These are phyloP conservation scores for Sebastes cheni DNA, from an alignment of 2,797 vertebrate species.

Conservation along the genomic window DNA sequence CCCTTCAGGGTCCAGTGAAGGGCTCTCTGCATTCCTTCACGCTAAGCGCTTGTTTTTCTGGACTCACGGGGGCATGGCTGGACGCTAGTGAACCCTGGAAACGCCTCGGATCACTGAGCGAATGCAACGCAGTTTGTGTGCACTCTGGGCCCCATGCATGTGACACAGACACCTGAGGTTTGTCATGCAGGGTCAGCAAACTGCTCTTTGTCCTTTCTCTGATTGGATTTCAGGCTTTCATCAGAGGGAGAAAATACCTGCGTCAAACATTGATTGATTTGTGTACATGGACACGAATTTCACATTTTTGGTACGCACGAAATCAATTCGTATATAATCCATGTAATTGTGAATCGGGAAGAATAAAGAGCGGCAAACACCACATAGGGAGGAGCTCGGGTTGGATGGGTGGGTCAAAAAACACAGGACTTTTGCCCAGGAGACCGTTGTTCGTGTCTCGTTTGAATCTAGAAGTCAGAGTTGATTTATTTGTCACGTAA, in stretches of 20 bases:
- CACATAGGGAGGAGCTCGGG: too few relatives aligned
- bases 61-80: neutral
- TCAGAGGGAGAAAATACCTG: neutral
- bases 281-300: too few relatives aligned
- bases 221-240: neutral
- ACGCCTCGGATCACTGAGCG: slow-evolving; percentile 38
- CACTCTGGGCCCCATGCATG: neutral
- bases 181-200: neutral
- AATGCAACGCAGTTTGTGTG: slow-evolving; percentile 1
- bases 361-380: too few relatives aligned
- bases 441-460: too few relatives aligned
- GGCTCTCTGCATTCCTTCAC: slow-evolving; percentile 67
- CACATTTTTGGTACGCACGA: too few relatives aligned
- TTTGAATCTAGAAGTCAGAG: too few relatives aligned
- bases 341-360: too few relatives aligned
- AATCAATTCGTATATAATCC: too few relatives aligned
- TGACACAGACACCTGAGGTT: slow-evolving; percentile 1
- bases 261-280: neutral
- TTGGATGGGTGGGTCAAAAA: too few relatives aligned
- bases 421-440: too few relatives aligned
- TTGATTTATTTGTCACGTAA: too few relatives aligned
- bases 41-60: slow-evolving; percentile 67
- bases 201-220: neutral
- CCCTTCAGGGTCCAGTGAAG: slow-evolving; percentile 45
- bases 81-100: slow-evolving; percentile 26